Evolutionary conservation across 2,113 vertebrate genomes (phyloP).

Genomic region (Callorhinus ursinus): DNA sequence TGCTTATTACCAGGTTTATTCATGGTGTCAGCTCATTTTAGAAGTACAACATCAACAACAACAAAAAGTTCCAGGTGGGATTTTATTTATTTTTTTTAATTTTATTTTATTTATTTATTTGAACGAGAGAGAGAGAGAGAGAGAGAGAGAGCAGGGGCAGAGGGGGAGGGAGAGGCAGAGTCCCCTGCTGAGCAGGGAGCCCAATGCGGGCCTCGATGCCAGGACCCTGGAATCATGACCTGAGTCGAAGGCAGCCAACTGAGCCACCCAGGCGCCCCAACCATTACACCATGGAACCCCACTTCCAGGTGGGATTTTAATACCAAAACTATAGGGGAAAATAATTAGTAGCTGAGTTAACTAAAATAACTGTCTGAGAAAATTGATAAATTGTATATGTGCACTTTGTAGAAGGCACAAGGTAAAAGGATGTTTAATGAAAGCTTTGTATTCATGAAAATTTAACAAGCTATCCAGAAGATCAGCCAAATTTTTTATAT

Average conservation of each 20-base stretch:
- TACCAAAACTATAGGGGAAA: background rate
- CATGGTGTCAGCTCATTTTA: background rate
- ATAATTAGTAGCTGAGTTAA: background rate
- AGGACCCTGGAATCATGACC: too few species aligned
- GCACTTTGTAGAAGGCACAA: background rate
- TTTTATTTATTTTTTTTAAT: background rate
- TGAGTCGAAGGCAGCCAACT: too few species aligned
- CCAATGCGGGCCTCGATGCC: too few species aligned
- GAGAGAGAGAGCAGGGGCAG: too few species aligned
- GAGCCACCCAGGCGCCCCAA: too few species aligned
- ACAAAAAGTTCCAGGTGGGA: background rate
- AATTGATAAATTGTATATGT: constrained; percentile 1
- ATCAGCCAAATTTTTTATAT: background rate
- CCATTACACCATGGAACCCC: too few species aligned
- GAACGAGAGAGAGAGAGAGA: too few species aligned
- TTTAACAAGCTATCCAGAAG: background rate
- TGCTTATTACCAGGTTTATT: background rate
- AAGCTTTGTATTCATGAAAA: constrained; percentile 18
- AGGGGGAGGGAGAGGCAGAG: too few species aligned
- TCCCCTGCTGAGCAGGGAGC: too few species aligned
- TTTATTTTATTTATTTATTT: too few species aligned
- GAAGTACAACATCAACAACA: background rate
- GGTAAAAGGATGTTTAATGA: constrained; percentile 12
- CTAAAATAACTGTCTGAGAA: constrained; percentile 28
- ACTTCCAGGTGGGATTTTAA: background rate